Evolutionary conservation across 2,888 invertebrate species (phyloP), one percentile per base, ranked within the genome.

Genomic region (Drosophila paucipuncta): DNA sequence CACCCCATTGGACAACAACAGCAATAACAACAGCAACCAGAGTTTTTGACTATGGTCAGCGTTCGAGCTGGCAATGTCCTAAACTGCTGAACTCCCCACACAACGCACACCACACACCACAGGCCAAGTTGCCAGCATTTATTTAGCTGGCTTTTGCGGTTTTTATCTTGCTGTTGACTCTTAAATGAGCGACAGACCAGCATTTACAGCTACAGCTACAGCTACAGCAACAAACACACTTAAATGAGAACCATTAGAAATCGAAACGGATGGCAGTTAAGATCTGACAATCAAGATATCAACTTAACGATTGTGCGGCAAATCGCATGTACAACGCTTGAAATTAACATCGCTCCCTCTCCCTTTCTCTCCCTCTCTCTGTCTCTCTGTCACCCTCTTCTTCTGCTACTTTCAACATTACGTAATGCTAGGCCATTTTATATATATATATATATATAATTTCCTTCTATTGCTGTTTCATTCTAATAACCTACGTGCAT

Each of bases 191-290:
- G 62, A 63, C 70, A 79, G 47, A 62, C 54, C 64, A 73, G 55
- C 73, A 78, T 33, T 72, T 31, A 18, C 58, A 58, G 49, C 31
- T 13, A 41, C 54, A 63, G 16, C 55, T 47, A 9, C 39, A 41
- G 13, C 59, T 33, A 2, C 39, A 39, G 2, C n/a, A 60, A 61
- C 43, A 63, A 67, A 35, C 71, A 59, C 74, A 66, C 35, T 79
- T 63, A 53, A 75, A 70, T 63, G 71, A 35, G 67, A 65, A 47
- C 77, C 77, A 76, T 78, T 80, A 76, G 78, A 78, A 78, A 78
- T 78, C 78, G 78, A 78, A 78, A 80, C 77, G 77, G 72, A 60
- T 65, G 72, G 78, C 37, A 76, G 78, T 78, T 80, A 78, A 78
- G 78, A 78, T 78, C 68, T 60, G 81, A 80, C 59, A 61, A 68